Evolutionary conservation across 2,797 vertebrate genomes (phyloP).

Genomic region (Euthynnus affinis): DNA sequence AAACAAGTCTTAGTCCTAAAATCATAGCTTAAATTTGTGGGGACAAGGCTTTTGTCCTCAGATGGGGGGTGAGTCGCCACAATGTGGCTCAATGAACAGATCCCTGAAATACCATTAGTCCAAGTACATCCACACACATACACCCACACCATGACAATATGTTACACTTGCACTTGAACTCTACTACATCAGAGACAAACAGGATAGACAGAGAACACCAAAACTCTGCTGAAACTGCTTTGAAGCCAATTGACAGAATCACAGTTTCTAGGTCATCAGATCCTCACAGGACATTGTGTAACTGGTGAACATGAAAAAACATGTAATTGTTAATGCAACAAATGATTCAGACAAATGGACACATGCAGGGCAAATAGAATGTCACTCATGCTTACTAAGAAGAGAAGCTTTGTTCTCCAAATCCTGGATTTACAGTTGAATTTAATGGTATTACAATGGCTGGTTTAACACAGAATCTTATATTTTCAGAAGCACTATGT

Average conservation of each 20-base stretch:
- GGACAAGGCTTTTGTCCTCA: no score
- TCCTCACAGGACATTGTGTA: slow-evolving; percentile 42
- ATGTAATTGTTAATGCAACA: slow-evolving; percentile 42
- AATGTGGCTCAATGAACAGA: not conserved
- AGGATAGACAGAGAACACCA: slow-evolving; percentile 33
- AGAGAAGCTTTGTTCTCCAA: slow-evolving; percentile 37
- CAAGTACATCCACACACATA: not conserved
- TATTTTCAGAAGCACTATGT: slow-evolving; percentile 12
- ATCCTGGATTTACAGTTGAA: slow-evolving; percentile 40
- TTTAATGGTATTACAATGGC: slow-evolving; percentile 37
- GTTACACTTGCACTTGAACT: slow-evolving; percentile 34
- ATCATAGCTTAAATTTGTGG: no score
- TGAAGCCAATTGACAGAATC: slow-evolving; percentile 58
- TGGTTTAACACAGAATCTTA: slow-evolving; percentile 27
- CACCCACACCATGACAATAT: not conserved
- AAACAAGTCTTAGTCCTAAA: no score
- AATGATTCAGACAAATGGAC: slow-evolving; percentile 47
- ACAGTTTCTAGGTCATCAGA: slow-evolving; percentile 66
- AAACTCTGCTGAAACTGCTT: slow-evolving; percentile 50
- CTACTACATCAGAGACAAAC: slow-evolving; percentile 18
- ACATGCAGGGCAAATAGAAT: slow-evolving; percentile 28
- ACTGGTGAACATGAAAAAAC: slow-evolving; percentile 31
- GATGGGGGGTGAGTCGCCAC: not conserved
- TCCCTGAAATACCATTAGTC: slow-evolving; percentile 2
- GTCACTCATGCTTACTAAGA: slow-evolving; percentile 26